phyloP scores from a whole-genome alignment of 2,797 vertebrate genomes.

The Pseudomugil tenellus region DNA sequence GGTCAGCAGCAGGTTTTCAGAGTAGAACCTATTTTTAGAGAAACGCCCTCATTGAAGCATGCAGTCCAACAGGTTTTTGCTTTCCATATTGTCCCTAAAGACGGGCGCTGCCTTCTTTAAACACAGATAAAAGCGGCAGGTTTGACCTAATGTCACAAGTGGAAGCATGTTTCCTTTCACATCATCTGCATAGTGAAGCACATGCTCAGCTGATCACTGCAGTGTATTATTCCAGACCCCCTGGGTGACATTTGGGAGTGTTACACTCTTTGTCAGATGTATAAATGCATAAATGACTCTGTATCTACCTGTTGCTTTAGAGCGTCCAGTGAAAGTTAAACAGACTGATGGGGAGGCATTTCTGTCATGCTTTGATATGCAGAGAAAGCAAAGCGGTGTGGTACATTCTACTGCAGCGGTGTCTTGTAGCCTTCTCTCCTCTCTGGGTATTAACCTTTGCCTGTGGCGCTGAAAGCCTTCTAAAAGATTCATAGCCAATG shows the following conservation, averaged over 20 bases:
- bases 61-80: background rate
- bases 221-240: background rate
- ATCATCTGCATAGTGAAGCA: slow-evolving; percentile 15
- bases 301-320: slow-evolving; percentile 5
- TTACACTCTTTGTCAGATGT: slow-evolving; percentile 4
- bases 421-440: slow-evolving; percentile 34
- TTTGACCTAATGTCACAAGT: too few relatives aligned
- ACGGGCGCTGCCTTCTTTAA: too few relatives aligned
- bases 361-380: slow-evolving; percentile 14
- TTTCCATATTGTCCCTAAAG: too few relatives aligned
- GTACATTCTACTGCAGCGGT: slow-evolving; percentile 17
- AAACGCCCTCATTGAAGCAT: background rate
- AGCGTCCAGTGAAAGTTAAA: slow-evolving; percentile 31
- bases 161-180: slow-evolving; percentile 20
- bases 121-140: too few relatives aligned
- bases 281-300: slow-evolving; percentile 18
- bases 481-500: slow-evolving; percentile 72
- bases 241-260: background rate
- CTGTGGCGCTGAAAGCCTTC: slow-evolving; percentile 31
- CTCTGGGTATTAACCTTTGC: slow-evolving; percentile 55
- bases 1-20: background rate
- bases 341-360: background rate
- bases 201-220: slow-evolving; percentile 16
- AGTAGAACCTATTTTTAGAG: slow-evolving; percentile 1
- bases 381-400: slow-evolving; percentile 22